phyloP scores from a whole-genome alignment of 2,113 vertebrate genomes.

The Cairina moschata region DNA sequence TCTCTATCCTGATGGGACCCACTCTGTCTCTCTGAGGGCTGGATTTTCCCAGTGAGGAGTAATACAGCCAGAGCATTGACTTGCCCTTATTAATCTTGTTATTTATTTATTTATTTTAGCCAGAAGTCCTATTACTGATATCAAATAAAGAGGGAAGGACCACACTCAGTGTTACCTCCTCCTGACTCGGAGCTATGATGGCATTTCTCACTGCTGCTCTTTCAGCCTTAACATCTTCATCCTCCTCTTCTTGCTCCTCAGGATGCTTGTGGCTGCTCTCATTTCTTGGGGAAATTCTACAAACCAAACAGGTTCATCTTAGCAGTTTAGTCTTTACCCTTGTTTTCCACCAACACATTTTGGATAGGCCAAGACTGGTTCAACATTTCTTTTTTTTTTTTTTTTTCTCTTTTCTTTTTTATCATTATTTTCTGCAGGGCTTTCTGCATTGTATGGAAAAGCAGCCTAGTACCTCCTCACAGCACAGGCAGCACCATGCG shows the following conservation, averaged over 20 bases:
- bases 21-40: too few species aligned
- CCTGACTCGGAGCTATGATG: slow-evolving; percentile 61
- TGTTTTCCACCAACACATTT: background rate
- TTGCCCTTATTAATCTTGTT: background rate
- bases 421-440: background rate
- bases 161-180: slow-evolving; percentile 74
- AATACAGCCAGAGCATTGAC: background rate
- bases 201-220: slow-evolving; percentile 80
- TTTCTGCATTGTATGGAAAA: background rate
- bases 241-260: slow-evolving; percentile 80
- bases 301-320: background rate
- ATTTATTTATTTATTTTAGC: background rate
- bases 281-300: slow-evolving; percentile 59
- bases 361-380: background rate
- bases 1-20: background rate
- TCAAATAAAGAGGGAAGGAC: background rate
- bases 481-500: background rate
- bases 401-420: too few species aligned
- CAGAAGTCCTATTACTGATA: background rate
- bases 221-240: slow-evolving; percentile 89
- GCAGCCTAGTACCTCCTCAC: background rate
- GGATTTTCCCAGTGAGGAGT: background rate
- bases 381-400: background rate
- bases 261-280: slow-evolving; percentile 71
- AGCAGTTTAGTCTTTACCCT: background rate